Conservation (phyloP, 2,113 vertebrate genomes). For the Albula goreensis region DNA sequence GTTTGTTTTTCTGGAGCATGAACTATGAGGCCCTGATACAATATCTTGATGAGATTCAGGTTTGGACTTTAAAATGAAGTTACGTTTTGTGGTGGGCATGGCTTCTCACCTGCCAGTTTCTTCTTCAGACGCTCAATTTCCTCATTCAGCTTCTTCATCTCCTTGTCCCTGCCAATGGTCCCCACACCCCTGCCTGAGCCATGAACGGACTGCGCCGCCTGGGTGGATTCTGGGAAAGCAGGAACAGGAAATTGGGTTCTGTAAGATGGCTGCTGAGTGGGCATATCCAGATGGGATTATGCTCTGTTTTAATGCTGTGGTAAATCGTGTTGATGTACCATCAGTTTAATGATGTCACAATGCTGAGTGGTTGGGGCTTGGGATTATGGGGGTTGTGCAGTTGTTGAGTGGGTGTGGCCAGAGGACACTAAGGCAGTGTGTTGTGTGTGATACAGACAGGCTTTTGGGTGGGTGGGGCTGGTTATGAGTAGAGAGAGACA, state of each 20-base stretch:
- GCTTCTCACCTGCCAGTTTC: slow-evolving; percentile 80
- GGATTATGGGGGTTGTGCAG: background rate
- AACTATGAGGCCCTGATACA: no score
- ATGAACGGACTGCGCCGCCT: slow-evolving; percentile 78
- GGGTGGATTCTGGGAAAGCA: slow-evolving; percentile 80
- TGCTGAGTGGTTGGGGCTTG: background rate
- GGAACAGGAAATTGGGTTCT: background rate
- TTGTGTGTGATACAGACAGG: no score
- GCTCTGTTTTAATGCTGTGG: background rate
- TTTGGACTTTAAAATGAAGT: background rate
- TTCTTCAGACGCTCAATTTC: slow-evolving; percentile 94
- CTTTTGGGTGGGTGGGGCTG: background rate
- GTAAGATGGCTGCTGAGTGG: background rate
- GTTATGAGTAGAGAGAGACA: no score
- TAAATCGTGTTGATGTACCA: no score
- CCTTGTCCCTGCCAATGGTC: slow-evolving; percentile 88
- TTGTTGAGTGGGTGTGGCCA: background rate
- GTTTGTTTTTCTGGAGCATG: no score
- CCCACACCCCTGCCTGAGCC: slow-evolving; percentile 88
- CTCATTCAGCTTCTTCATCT: slow-evolving; percentile 91
- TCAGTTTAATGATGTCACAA: no score
- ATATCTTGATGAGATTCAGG: no score
- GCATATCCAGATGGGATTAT: background rate
- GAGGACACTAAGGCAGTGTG: background rate
- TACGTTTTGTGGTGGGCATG: background rate